phyloP scores from a whole-genome alignment of 2,797 vertebrate species.

The Babyrousa celebensis region DNA sequence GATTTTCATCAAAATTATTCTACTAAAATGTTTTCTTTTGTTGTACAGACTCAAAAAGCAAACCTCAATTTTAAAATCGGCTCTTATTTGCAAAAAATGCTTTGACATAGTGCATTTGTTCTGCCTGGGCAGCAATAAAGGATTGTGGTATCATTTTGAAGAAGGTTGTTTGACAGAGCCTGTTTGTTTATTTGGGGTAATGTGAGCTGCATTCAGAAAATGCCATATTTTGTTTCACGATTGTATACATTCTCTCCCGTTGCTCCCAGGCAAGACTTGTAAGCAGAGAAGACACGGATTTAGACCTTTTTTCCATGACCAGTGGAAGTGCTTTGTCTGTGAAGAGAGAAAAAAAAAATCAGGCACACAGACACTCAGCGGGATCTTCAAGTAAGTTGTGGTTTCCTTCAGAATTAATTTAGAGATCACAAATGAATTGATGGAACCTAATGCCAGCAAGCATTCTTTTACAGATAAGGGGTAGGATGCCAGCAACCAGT shows the following conservation, averaged over 20 bases:
- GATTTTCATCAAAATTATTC: slow-evolving; percentile 93
- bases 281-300: slow-evolving; percentile 93
- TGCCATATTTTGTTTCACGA: slow-evolving; percentile 94
- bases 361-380: slow-evolving; percentile 90
- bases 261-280: slow-evolving; percentile 93
- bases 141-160: slow-evolving; percentile 93
- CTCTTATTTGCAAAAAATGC: slow-evolving; percentile 93
- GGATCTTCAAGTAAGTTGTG: slow-evolving; percentile 94
- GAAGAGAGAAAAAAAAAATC: slow-evolving; percentile 91
- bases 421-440: slow-evolving; percentile 86
- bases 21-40: slow-evolving; percentile 94
- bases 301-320: slow-evolving; percentile 91
- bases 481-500: slow-evolving; percentile 66
- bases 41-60: slow-evolving; percentile 92
- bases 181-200: slow-evolving; percentile 94
- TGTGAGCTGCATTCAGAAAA: slow-evolving; percentile 93
- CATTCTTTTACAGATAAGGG: slow-evolving; percentile 77
- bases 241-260: slow-evolving; percentile 93
- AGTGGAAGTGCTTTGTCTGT: slow-evolving; percentile 92
- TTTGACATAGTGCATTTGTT: slow-evolving; percentile 94
- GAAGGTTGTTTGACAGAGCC: slow-evolving; percentile 93
- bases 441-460: slow-evolving; percentile 64
- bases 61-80: slow-evolving; percentile 93
- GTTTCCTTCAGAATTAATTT: slow-evolving; percentile 89
- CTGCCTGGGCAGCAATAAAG: slow-evolving; percentile 91